These are phyloP conservation scores for Amphipoea oculea DNA, from an alignment of 2,888 invertebrate genomes.

Conservation along the genomic window DNA sequence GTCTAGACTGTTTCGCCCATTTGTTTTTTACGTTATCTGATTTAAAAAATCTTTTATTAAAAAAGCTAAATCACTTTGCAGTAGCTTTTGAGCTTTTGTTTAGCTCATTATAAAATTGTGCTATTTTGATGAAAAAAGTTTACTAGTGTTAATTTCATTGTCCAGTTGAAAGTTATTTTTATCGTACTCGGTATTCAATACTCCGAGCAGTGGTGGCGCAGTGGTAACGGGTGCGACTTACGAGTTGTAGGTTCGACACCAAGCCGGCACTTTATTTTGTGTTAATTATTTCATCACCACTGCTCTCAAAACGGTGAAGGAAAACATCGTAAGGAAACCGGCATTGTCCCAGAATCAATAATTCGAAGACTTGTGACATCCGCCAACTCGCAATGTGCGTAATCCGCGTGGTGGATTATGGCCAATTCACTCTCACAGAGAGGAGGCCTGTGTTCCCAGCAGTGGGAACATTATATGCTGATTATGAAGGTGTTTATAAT, in stretches of 20 bases:
- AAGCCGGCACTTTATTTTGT: no score
- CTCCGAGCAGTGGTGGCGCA: no score
- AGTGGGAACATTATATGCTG: neutral
- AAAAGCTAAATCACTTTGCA: neutral
- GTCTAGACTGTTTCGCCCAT: constrained; percentile 15
- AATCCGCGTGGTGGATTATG: neutral
- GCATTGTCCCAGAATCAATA: neutral
- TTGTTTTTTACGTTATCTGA: constrained; percentile 10
- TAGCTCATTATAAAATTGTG: neutral
- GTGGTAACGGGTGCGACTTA: no score
- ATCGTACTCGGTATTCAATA: neutral
- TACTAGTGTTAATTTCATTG: neutral
- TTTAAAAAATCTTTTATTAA: neutral
- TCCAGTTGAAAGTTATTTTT: neutral
- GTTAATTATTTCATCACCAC: neutral
- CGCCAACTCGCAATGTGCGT: neutral
- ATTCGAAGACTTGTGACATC: neutral
- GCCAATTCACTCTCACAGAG: neutral
- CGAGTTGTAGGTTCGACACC: no score
- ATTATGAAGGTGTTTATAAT: neutral
- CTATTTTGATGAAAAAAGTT: neutral
- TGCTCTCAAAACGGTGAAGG: neutral
- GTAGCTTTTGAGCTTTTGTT: neutral
- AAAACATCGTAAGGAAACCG: neutral
- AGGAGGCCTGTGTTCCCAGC: neutral